Evolutionary conservation across 2,113 vertebrate species (phyloP), one percentile per base, ranked within the genome.

Genomic region (Phylloscopus whistleri): DNA sequence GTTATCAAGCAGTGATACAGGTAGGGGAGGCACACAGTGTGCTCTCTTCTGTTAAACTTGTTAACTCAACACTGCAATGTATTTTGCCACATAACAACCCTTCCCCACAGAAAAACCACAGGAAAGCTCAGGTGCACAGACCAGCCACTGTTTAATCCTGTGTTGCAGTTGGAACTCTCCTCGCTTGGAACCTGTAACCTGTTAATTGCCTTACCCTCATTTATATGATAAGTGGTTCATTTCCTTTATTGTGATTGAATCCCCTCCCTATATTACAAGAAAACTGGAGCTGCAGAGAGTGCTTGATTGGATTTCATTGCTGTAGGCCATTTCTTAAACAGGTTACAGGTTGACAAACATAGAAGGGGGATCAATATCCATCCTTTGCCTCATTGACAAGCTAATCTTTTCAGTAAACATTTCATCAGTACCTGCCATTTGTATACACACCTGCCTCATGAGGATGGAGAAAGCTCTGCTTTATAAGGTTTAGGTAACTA

Each of bases 331-430:
- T 97, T 97, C 96, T 97, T 97, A 97, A 98, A 97, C 96, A 96
- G 95, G 97, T 97, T 97, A 96, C 96, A 95, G 94, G 96, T 95
- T 97, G 97, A 97, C 97, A 97, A 97, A 97, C 95, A 96, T 51
- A 89, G 95, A 93, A 97, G 49, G 68, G 39, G 88, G 95, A 97
- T 98, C 97, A 94, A 98, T 98, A 98, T 87, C 96, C 80, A 96
- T 97, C 95, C 96, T 96, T 93, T 94, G 95, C 88, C 95, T 97
- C 95, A 97, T 96, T 96, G 97, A 97, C 96, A 96, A 97, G 96
- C 95, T 97, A 97, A 97, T 97, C 97, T 97, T 97, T 97, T 94
- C 95, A 97, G 97, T 97, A 98, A 98, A 97, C 97, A 97, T 98
- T 98, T 97, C 97, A 97, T 97, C 96, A 97, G 96, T 97, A 95